Evolutionary conservation across 2,113 vertebrate species (phyloP).

Genomic region (Acanthisitta chloris): DNA sequence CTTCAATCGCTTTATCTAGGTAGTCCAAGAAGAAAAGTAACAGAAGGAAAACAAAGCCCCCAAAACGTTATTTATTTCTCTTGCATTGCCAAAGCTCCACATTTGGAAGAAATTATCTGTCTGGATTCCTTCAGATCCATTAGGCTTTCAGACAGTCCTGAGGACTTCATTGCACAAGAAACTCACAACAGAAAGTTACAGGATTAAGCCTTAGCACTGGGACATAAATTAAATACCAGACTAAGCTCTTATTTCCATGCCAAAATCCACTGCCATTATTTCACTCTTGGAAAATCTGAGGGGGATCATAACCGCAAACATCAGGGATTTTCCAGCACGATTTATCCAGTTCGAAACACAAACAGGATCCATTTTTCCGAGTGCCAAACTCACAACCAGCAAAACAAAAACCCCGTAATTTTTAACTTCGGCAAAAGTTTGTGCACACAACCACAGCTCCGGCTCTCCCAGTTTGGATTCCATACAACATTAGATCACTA

Average conservation of each 20-base stretch:
- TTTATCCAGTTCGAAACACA: not conserved
- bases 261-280: not conserved
- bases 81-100: not conserved
- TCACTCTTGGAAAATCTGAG: not conserved
- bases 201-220: not conserved
- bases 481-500: not conserved
- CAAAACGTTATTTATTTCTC: not conserved
- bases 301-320: not conserved
- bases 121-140: not conserved
- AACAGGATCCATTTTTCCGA: not conserved
- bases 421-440: constrained; percentile 12
- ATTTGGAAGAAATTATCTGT: not conserved
- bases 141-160: not conserved
- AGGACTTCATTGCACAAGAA: not conserved
- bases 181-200: not conserved
- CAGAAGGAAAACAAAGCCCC: not conserved
- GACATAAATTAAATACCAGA: not conserved
- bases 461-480: not conserved
- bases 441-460: not conserved
- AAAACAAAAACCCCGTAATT: not conserved
- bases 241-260: not conserved
- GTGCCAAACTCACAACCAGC: not conserved
- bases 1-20: not conserved
- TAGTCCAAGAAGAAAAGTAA: not conserved
- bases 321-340: not conserved